phyloP scores from a whole-genome alignment of 2,113 vertebrate genomes.

The Trichomycterus rosablanca region DNA sequence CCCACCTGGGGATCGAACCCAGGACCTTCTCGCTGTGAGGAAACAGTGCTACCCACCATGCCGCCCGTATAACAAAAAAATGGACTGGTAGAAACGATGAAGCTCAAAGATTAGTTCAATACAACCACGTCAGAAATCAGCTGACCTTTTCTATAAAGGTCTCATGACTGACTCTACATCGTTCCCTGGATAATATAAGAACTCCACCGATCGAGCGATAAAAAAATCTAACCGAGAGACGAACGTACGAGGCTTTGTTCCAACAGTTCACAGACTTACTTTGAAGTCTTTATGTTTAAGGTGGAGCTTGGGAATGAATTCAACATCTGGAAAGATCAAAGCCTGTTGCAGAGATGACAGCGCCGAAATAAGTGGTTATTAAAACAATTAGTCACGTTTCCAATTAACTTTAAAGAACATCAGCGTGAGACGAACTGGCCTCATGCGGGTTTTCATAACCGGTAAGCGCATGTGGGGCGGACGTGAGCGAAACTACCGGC shows the following conservation, averaged over 20 bases:
- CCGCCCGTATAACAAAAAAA: too few relatives aligned
- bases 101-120: neutral
- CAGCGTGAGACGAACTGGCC: neutral
- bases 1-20: too few relatives aligned
- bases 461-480: neutral
- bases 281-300: constrained; percentile 38
- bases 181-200: neutral
- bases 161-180: constrained; percentile 5
- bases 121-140: too few relatives aligned
- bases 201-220: constrained; percentile 30
- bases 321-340: constrained; percentile 24
- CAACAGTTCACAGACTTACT: constrained; percentile 35
- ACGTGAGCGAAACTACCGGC: constrained; percentile 13
- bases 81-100: too few relatives aligned
- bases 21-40: too few relatives aligned
- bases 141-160: constrained; percentile 27
- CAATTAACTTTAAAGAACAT: neutral
- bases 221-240: constrained; percentile 14
- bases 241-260: constrained; percentile 33
- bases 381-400: neutral
- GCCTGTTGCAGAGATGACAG: neutral
- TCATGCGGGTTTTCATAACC: neutral
- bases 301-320: constrained; percentile 3
- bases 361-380: neutral
- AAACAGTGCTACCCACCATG: too few relatives aligned